These are phyloP conservation scores for Candidula unifasciata DNA, from an alignment of 2,888 invertebrate species.

Conservation along the genomic window DNA sequence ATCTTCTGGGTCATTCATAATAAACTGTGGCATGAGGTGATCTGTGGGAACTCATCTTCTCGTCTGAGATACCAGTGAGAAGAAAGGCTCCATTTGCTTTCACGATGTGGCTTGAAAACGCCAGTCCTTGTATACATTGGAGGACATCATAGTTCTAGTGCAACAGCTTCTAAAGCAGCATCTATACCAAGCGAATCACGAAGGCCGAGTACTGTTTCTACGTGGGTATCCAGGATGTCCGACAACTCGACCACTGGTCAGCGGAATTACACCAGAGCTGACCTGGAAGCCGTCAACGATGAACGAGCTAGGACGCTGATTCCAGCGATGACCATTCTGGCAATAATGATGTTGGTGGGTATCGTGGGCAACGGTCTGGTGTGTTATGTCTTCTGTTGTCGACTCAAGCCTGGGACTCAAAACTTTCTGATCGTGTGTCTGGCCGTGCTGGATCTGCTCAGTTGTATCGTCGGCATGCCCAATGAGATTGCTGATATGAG, in stretches of 20 bases:
- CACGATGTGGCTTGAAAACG: too few species aligned
- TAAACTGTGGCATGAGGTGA: too few species aligned
- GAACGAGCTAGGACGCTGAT: slow-evolving; percentile 47
- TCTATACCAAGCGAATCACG: too few species aligned
- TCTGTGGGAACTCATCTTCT: too few species aligned
- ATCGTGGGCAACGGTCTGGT: slow-evolving; percentile 64
- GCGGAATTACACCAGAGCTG: background rate
- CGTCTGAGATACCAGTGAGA: too few species aligned
- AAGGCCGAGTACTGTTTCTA: too few species aligned
- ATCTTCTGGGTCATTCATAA: too few species aligned
- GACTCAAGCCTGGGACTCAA: slow-evolving; percentile 59
- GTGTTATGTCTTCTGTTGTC: slow-evolving; percentile 61
- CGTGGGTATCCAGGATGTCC: too few species aligned
- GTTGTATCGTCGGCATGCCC: slow-evolving; percentile 64
- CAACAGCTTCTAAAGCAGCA: too few species aligned
- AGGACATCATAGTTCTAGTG: too few species aligned
- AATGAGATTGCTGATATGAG: slow-evolving; percentile 66
- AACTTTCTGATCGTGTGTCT: slow-evolving; percentile 64
- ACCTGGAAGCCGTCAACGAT: slow-evolving; percentile 51
- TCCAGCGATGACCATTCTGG: slow-evolving; percentile 53
- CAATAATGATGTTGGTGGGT: slow-evolving; percentile 60
- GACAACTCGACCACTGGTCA: background rate
- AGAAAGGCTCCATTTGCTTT: too few species aligned
- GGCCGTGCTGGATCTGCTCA: slow-evolving; percentile 62
- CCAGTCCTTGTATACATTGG: too few species aligned